Percentiles rank a stretch among this genome's conserved stretches.
phyloP scores from a whole-genome alignment of 2,888 invertebrate genomes.

The Siphlonurus alternatus region DNA sequence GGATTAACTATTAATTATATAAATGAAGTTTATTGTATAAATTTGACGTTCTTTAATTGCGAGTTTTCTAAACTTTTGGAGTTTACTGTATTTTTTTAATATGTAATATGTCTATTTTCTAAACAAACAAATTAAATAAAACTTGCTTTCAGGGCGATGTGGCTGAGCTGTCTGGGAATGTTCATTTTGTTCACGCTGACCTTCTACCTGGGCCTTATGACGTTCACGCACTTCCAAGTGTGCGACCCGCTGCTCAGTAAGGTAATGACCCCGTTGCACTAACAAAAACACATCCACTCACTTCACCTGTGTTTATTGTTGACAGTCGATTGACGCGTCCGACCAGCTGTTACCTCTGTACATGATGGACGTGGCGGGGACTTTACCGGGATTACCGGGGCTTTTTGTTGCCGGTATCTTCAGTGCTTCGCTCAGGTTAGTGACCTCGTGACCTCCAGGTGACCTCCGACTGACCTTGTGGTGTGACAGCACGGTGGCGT shows the following conservation, averaged over 20 bases:
- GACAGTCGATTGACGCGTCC: conserved; percentile 37
- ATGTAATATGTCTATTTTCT: too few species aligned
- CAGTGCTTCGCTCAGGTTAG: conserved; percentile 84
- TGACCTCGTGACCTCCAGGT: conserved; percentile 5
- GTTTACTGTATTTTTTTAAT: too few species aligned
- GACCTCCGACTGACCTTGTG: too few species aligned
- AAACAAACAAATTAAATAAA: too few species aligned
- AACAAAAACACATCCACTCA: too few species aligned
- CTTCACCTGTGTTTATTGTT: not conserved
- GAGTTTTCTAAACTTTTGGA: too few species aligned
- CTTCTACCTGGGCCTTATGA: conserved; percentile 70
- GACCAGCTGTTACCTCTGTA: conserved; percentile 80
- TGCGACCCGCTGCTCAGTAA: conserved; percentile 61
- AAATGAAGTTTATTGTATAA: too few species aligned
- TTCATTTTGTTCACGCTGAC: conserved; percentile 67
- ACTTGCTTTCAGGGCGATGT: conserved; percentile 57
- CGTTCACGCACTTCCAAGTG: conserved; percentile 60
- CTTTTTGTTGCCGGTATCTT: conserved; percentile 92
- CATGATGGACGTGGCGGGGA: conserved; percentile 67
- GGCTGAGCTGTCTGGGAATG: conserved; percentile 57
- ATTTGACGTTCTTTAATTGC: too few species aligned
- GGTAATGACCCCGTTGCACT: conserved; percentile 24
- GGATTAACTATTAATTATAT: too few species aligned
- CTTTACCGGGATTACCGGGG: conserved; percentile 64
- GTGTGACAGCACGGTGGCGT: conserved; percentile 90